These are phyloP conservation scores for Folsomia manolachei DNA, from an alignment of 2,888 invertebrate genomes.

Conservation along the genomic window DNA sequence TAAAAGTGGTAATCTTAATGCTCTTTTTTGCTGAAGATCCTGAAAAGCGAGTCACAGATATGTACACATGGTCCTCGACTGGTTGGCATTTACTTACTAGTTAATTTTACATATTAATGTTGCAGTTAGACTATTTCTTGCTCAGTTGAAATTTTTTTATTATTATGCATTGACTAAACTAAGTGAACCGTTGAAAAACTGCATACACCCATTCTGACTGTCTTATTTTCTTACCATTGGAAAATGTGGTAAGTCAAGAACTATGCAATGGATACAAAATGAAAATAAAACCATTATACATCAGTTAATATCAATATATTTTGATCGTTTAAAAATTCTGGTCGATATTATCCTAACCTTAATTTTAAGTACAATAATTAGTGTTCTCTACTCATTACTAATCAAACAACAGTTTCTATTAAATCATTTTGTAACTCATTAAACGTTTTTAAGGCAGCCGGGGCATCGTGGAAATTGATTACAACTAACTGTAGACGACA, in stretches of 20 bases:
- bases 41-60: neutral
- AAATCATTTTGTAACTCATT: conserved; percentile 12
- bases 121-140: neutral
- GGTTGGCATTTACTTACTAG: neutral
- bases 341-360: too few species aligned
- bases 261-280: too few species aligned
- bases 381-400: too few species aligned
- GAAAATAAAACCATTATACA: too few species aligned
- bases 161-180: neutral
- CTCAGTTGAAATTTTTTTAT: neutral
- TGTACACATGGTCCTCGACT: too few species aligned
- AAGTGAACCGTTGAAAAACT: neutral
- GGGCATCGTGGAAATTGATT: neutral
- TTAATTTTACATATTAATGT: neutral
- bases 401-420: conserved; percentile 12
- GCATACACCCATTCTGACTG: too few species aligned
- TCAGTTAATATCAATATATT: too few species aligned
- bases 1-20: neutral
- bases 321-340: too few species aligned
- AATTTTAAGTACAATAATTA: too few species aligned
- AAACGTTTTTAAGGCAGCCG: neutral
- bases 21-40: neutral
- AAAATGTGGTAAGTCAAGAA: too few species aligned
- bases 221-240: too few species aligned
- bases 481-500: too few species aligned